Percentiles rank a stretch among this genome's conserved stretches.
Evolutionary conservation across 2,888 invertebrate species (phyloP).

Genomic region (Torymus tubicola): DNA sequence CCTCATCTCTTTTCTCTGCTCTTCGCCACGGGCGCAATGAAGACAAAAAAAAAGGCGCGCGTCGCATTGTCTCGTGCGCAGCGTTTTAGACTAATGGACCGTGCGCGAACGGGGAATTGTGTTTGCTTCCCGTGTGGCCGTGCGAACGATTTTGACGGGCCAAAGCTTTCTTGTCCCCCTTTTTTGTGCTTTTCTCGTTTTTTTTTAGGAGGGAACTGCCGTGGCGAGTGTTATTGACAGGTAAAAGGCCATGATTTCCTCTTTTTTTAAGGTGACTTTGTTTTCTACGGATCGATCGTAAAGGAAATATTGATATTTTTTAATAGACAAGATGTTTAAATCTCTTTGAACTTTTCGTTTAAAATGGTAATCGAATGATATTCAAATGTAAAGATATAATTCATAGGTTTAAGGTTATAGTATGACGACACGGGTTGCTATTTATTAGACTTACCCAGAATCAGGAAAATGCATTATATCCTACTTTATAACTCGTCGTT

Average conservation of each 20-base stretch:
- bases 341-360: no score
- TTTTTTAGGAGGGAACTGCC: no score
- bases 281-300: conserved; percentile 28
- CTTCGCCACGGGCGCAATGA: background rate
- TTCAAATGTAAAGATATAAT: no score
- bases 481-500: no score
- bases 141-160: conserved; percentile 63
- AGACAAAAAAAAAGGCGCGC: background rate
- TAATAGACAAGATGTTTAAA: background rate
- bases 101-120: conserved; percentile 65
- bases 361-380: background rate
- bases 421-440: no score
- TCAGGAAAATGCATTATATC: no score
- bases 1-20: background rate
- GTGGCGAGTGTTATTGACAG: no score
- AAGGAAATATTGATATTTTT: background rate
- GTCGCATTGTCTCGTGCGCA: conserved; percentile 22
- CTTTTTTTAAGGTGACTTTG: background rate
- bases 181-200: background rate
- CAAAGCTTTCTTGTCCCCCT: conserved; percentile 50
- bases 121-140: conserved; percentile 64
- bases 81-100: conserved; percentile 73
- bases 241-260: no score
- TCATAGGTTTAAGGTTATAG: no score
- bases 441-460: no score